Conservation (phyloP, 2,888 invertebrate genomes). For the Malthinus seriepunctatus region DNA sequence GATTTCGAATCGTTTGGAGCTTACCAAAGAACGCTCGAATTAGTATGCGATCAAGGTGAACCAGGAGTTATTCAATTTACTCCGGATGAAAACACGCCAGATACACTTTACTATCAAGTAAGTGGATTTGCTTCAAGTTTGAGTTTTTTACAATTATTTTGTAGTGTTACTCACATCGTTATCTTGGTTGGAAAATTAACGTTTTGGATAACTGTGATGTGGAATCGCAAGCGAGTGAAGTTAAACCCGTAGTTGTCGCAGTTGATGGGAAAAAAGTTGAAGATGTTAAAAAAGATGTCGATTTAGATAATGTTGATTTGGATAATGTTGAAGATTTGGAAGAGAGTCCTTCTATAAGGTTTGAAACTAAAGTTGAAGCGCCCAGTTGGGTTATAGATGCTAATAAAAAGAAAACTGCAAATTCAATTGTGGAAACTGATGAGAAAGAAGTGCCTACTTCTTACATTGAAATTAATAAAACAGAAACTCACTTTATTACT, state of each 20-base stretch:
- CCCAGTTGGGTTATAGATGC: constrained; percentile 39
- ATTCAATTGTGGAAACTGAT: constrained; percentile 34
- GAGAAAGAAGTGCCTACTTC: constrained; percentile 36
- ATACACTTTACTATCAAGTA: constrained; percentile 92
- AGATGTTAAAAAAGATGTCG: constrained; percentile 5
- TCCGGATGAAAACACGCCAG: constrained; percentile 83
- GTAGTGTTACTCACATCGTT: constrained; percentile 90
- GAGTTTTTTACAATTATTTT: constrained; percentile 39
- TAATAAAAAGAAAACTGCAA: constrained; percentile 38
- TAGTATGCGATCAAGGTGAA: constrained; percentile 82
- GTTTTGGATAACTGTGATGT: constrained; percentile 81
- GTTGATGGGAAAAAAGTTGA: constrained; percentile 39
- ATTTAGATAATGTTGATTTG: constrained; percentile 26
- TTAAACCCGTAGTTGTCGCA: constrained; percentile 53
- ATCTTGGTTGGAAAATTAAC: constrained; percentile 95
- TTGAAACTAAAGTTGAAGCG: constrained; percentile 57
- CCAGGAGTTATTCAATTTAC: constrained; percentile 87
- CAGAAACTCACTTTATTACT: constrained; percentile 10
- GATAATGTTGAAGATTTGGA: constrained; percentile 54
- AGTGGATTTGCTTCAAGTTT: constrained; percentile 5
- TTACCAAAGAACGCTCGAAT: constrained; percentile 81
- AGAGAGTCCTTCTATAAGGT: constrained; percentile 65
- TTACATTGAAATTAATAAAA: constrained; percentile 30
- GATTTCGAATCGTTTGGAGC: constrained; percentile 87
- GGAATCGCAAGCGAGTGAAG: constrained; percentile 59